Base-by-base conservation (phyloP, 2,888 invertebrate genomes). In the Artemia sinica region DNA sequence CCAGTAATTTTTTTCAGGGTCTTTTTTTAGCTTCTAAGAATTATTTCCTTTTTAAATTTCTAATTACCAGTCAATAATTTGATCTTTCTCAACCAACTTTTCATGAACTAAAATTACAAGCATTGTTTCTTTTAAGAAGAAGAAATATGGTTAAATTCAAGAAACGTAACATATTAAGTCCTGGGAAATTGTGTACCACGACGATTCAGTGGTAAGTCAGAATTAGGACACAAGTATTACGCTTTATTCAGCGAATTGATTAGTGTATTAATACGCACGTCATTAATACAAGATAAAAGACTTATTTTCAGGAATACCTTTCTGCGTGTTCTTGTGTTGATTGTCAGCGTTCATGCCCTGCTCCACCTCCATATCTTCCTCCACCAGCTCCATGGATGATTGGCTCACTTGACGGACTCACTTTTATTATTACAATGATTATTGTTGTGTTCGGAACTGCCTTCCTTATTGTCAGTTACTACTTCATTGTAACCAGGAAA, bases 261-360 rank as follows among this genome's bases (percentile, higher is more conserved):
- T 41, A 41, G 41, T 41, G 41, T 41, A 2, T 41, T 41, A 41
- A 5, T 41, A 41, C 4, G 41, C 41, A 41, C 41, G 2, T 41
- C 41, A 41, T 41, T 41, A 41, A 41, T 41, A 41, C 1, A 41
- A 41, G 2, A 41, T 41, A 41, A 41, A 41, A 2, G 4, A 1
- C 10, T 58, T 58, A 9, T 58, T 58, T 58, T 58, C 63, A 58
- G 63, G 10, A 58, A 58, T n/a, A 58, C 68, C 14, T 75, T 84
- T 52, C 79, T 13, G 85, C 89, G 0, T 94, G 93, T 79, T 89
- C 90, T 73, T 94, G 93, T 77, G 84, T 90, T 72, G 93, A 93
- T 79, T 93, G 92, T 77, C 83, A 84, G 75, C 81, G 79, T 67
- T 86, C 89, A 70, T 94, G 93, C 77, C 89, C 90, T 0, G 82